Evolutionary conservation across 1,140 invertebrate species (phyloP).

Genomic region (Atta cephalotes): DNA sequence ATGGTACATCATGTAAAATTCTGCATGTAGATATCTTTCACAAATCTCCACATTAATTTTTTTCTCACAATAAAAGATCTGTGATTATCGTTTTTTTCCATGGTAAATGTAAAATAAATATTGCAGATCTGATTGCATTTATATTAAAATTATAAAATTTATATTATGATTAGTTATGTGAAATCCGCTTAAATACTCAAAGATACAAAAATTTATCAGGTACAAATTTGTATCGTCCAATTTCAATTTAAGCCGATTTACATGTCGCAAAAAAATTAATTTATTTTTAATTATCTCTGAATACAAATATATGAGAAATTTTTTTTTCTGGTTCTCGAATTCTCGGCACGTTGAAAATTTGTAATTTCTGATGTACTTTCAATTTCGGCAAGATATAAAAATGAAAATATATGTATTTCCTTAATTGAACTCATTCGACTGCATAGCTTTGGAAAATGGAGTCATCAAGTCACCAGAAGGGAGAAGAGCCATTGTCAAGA

Average conservation of each 20-base stretch:
- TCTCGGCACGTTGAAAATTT: not conserved
- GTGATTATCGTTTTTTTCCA: too few relatives aligned
- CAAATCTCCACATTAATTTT: not conserved
- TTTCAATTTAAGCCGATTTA: not conserved
- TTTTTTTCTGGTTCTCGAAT: not conserved
- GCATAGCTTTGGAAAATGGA: not conserved
- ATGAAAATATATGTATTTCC: not conserved
- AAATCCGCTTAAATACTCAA: too few relatives aligned
- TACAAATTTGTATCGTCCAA: not conserved
- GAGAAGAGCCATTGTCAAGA: conserved; percentile 40
- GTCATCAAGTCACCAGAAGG: conserved; percentile 34
- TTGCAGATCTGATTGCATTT: too few relatives aligned
- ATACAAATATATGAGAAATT: not conserved
- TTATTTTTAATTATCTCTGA: not conserved
- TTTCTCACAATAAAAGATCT: not conserved
- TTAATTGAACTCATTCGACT: not conserved
- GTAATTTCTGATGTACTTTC: not conserved
- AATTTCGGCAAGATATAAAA: not conserved
- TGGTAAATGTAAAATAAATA: too few relatives aligned
- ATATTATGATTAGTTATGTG: too few relatives aligned
- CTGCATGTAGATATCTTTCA: not conserved
- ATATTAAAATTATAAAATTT: too few relatives aligned
- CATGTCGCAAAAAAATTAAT: not conserved
- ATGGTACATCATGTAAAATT: not conserved
- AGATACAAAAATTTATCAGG: not conserved